phyloP scores from a whole-genome alignment of 2,113 vertebrate species.

The Edolisoma coerulescens region DNA sequence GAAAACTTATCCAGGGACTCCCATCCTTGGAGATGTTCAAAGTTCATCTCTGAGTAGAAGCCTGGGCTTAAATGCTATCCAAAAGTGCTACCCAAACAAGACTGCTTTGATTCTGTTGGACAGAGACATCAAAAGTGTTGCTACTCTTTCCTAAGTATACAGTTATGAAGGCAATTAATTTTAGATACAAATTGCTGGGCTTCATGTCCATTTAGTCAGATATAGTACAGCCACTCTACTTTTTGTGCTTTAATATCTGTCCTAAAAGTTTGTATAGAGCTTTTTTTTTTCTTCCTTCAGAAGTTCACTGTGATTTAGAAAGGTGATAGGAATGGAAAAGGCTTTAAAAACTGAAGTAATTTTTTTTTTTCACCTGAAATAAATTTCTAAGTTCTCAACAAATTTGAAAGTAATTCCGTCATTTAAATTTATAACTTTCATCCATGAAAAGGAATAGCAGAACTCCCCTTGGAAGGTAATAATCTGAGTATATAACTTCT shows the following conservation, averaged over 20 bases:
- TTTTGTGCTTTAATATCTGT: neutral
- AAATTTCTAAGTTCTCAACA: neutral
- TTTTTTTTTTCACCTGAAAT: neutral
- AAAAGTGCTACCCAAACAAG: neutral
- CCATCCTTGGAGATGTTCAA: neutral
- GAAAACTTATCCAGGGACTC: neutral
- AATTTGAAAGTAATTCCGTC: neutral
- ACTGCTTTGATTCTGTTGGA: neutral
- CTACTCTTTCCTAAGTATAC: neutral
- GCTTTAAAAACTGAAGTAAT: neutral
- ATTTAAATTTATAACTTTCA: neutral
- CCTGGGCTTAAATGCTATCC: neutral
- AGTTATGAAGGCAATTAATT: neutral
- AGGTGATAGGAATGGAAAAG: neutral
- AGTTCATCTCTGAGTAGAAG: neutral
- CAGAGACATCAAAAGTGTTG: neutral
- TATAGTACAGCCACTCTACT: neutral
- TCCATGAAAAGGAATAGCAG: neutral
- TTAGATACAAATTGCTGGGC: neutral
- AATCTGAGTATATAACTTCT: neutral
- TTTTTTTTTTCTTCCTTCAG: too few species aligned
- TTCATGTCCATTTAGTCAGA: neutral
- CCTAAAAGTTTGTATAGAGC: neutral
- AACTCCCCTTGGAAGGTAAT: neutral
- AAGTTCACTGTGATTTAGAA: neutral